These are phyloP conservation scores for Napeogenes sylphis DNA, from an alignment of 2,888 invertebrate species.

Conservation along the genomic window DNA sequence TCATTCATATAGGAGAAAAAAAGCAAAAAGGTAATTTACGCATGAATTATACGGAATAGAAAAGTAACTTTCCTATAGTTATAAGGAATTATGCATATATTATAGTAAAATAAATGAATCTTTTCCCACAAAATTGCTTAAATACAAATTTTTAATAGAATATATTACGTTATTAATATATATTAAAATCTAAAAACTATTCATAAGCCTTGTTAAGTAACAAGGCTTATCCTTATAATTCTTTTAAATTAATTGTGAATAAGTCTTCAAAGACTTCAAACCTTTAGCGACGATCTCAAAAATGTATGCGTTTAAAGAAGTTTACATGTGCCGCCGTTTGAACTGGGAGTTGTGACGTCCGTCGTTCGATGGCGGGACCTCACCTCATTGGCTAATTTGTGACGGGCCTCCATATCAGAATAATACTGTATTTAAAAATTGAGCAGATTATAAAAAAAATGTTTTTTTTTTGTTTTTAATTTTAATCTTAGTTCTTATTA, in stretches of 20 bases:
- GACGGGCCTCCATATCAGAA: constrained; percentile 46
- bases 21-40: background rate
- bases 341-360: constrained; percentile 30
- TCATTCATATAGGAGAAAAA: constrained; percentile 15
- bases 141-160: no score
- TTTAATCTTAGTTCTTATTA: background rate
- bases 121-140: no score
- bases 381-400: constrained; percentile 50
- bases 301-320: constrained; percentile 26
- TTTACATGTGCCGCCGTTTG: constrained; percentile 45
- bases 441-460: constrained; percentile 2
- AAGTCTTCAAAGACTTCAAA: background rate
- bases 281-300: constrained; percentile 5
- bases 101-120: no score
- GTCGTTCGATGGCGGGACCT: constrained; percentile 40
- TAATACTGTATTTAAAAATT: background rate
- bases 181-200: no score
- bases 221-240: no score
- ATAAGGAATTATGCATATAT: background rate
- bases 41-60: background rate
- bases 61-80: background rate
- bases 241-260: no score
- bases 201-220: no score
- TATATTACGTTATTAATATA: no score
- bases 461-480: constrained; percentile 3